Base-by-base conservation (phyloP, 2,888 invertebrate species). In the Opisthograptis luteolata region DNA sequence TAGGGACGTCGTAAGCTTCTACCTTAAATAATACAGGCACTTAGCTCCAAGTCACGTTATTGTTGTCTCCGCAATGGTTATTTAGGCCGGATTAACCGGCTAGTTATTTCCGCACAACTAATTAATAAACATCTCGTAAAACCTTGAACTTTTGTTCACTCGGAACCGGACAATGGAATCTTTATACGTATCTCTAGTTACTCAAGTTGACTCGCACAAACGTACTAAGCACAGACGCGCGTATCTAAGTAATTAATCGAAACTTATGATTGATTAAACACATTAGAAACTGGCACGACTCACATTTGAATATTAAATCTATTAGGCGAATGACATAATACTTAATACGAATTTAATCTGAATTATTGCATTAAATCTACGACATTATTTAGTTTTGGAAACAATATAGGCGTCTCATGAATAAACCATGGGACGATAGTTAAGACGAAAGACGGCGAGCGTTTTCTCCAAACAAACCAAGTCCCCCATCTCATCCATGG, bases 221-320 rank as follows among this genome's bases (percentile, higher is more conserved):
- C 50, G 36, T 35, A 25, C 32, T 43, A 45, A 47, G 73, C 73
- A 81, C 76, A 72, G 75, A 73, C 73, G 69, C 72, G 73, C 84
- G 73, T 89, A 89, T 89, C 89, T 85, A 60, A 76, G 84, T 88
- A 90, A 90, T 89, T 90, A 90, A 90, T 90, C 89, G 88, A 83
- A 72, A 71, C 78, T 79, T 83, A 85, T 89, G 90, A 90, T 90
- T 89, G 89, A 90, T 90, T 90, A 87, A 89, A 83, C 76, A 81
- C 88, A 89, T 89, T 88, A 87, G 79, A 81, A 66, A 70, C 78
- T 76, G 75, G 82, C 89, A 89, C 88, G 90, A 88, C 76, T 85
- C 78, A 76, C 71, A 88, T 90, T 88, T 87, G 79, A 88, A 90
- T 89, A 87, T 81, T 80, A 85, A 80, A 84, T 83, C 79, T 86